Conservation (phyloP, 2,113 vertebrate genomes). For the Lasiurus cinereus region DNA sequence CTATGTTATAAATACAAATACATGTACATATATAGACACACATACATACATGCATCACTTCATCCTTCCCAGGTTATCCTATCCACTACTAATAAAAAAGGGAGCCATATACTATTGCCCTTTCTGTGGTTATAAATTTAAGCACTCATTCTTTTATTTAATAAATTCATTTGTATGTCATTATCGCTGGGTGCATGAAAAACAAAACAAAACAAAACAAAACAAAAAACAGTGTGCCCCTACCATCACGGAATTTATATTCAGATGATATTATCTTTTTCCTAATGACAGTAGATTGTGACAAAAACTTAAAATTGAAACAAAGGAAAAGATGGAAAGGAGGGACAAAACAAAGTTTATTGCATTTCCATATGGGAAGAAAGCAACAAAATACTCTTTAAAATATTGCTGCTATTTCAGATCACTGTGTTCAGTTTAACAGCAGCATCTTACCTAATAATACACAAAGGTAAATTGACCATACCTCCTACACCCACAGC, state of each 20-base stretch:
- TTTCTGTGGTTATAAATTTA: slow-evolving; percentile 13
- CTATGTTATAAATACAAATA: slow-evolving; percentile 38
- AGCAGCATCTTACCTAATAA: not conserved
- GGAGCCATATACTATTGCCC: not conserved
- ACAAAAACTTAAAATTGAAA: not conserved
- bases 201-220: too few relatives aligned
- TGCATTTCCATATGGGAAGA: not conserved
- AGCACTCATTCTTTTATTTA: slow-evolving; percentile 20
- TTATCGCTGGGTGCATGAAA: not conserved
- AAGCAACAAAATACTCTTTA: not conserved
- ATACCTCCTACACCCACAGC: too few relatives aligned
- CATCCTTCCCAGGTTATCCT: not conserved
- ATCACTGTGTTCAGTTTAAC: not conserved
- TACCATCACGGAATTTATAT: not conserved
- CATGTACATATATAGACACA: not conserved
- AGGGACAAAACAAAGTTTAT: not conserved
- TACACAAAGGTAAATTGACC: too few relatives aligned
- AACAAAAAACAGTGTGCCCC: not conserved
- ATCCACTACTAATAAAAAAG: slow-evolving; percentile 5
- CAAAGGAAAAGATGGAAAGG: not conserved
- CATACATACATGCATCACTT: not conserved
- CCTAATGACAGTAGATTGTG: not conserved
- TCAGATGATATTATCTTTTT: not conserved
- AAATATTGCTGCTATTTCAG: not conserved
- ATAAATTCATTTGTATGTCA: not conserved